Base-by-base conservation (phyloP, 1,140 invertebrate species). In the Papilio helenus region DNA sequence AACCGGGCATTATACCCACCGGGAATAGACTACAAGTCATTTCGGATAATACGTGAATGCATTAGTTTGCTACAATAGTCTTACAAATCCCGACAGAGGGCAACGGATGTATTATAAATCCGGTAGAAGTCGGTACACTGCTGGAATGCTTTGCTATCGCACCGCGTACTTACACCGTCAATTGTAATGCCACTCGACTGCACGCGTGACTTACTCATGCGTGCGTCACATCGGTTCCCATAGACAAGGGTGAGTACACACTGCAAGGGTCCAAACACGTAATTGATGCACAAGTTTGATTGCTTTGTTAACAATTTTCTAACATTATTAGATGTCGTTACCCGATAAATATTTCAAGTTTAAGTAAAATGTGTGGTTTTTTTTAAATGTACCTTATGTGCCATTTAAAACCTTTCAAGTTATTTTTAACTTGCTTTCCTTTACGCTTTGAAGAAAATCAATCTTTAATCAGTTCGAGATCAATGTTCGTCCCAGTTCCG, bases 181-280 rank as follows among this genome's bases (percentile, higher is more conserved):
- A 85, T 85, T 84, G 80, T 81, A 79, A 84, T 84, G 83, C 83
- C 81, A 83, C 80, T 82, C 84, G 80, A 84, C 79, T 85, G 81
- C 81, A 77, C 76, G 72, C 73, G 76, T 86, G 84, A 87, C 79
- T 88, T 88, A 88, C 80, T 77, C 29, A 58, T 16, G 76, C 34
- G 81, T 89, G 87, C 86, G 84, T 88, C 88, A 89, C 79, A 72
- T 44, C 16, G 74, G 71, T 88, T 86, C 84, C 85, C 84, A 86
- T 87, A 83, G 86, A 84, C 78, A 79, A 72, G 76, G 78, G 49
- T 20, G 42, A 34, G 18, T 34, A 42, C 42, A 72, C 29, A 39
- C 20, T 12, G 26, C 26, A 68, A 68, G 61, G 61, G 61, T 29
- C 23, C 4, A 3, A 12, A 29, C 55, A 58, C n/a, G 3, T 23